Percentiles rank a stretch among this genome's conserved stretches.
These are phyloP conservation scores for Monomorium pharaonis DNA, from an alignment of 1,140 invertebrate genomes.

Conservation along the genomic window DNA sequence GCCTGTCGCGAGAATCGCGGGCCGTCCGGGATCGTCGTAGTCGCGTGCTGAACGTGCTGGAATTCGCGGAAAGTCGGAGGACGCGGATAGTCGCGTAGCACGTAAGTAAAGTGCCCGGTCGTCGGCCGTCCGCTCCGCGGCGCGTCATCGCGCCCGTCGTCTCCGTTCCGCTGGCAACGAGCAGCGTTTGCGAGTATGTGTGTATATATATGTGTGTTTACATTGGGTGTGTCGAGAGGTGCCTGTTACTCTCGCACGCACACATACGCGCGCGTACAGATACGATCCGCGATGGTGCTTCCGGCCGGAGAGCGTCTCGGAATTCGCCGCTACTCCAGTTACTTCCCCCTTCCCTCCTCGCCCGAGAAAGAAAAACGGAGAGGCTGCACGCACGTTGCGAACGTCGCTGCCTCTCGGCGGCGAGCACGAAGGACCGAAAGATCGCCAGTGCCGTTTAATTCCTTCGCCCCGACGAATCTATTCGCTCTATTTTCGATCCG, in stretches of 20 bases:
- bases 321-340: no score
- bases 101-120: slow-evolving; percentile 69
- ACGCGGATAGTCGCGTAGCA: slow-evolving; percentile 52
- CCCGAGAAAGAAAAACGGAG: neutral
- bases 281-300: neutral
- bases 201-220: no score
- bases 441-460: neutral
- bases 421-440: no score
- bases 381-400: neutral
- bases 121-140: neutral
- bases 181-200: slow-evolving; percentile 57
- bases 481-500: neutral
- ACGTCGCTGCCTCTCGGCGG: no score
- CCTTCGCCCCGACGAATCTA: no score
- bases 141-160: slow-evolving; percentile 32
- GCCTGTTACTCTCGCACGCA: neutral
- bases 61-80: neutral
- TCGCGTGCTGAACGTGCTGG: slow-evolving; percentile 1
- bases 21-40: neutral
- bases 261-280: neutral
- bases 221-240: slow-evolving; percentile 77
- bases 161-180: neutral
- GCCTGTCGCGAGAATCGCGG: neutral
- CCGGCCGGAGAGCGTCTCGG: neutral
- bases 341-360: no score